phyloP scores from a whole-genome alignment of 2,888 invertebrate genomes.

The Orthonychiurus folsomi region DNA sequence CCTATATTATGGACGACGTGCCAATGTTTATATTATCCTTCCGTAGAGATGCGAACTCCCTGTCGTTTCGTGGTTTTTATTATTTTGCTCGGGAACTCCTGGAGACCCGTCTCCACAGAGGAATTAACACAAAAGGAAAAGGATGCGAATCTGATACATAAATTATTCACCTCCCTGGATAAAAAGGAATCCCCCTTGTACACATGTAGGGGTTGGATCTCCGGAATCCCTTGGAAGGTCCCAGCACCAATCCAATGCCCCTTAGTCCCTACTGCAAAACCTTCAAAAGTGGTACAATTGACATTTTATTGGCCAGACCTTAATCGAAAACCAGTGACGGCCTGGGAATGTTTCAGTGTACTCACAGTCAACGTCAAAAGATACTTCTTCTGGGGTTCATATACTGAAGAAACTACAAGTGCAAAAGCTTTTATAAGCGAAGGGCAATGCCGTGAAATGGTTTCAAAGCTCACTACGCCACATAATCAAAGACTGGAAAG shows the following conservation, averaged over 20 bases:
- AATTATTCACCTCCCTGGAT: not conserved
- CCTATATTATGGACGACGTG: too few relatives aligned
- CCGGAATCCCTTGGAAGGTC: not conserved
- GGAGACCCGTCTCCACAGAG: too few relatives aligned
- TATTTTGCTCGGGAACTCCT: too few relatives aligned
- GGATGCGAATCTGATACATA: too few relatives aligned
- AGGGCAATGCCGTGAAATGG: not conserved
- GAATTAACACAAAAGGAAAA: too few relatives aligned
- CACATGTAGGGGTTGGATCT: not conserved
- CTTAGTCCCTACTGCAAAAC: not conserved
- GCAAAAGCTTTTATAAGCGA: not conserved
- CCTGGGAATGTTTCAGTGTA: not conserved
- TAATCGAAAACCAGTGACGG: not conserved
- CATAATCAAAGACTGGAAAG: not conserved
- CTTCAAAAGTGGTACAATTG: not conserved
- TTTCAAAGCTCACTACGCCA: not conserved
- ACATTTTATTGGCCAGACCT: not conserved
- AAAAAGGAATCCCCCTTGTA: not conserved
- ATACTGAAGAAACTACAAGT: not conserved
- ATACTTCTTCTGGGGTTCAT: not conserved
- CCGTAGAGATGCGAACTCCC: too few relatives aligned
- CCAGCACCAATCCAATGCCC: not conserved
- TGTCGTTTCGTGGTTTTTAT: too few relatives aligned
- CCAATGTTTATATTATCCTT: too few relatives aligned
- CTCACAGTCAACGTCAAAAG: not conserved